Evolutionary conservation across 1,140 invertebrate species (phyloP), one percentile per base, ranked within the genome.

Genomic region (Melanaphis sacchari): DNA sequence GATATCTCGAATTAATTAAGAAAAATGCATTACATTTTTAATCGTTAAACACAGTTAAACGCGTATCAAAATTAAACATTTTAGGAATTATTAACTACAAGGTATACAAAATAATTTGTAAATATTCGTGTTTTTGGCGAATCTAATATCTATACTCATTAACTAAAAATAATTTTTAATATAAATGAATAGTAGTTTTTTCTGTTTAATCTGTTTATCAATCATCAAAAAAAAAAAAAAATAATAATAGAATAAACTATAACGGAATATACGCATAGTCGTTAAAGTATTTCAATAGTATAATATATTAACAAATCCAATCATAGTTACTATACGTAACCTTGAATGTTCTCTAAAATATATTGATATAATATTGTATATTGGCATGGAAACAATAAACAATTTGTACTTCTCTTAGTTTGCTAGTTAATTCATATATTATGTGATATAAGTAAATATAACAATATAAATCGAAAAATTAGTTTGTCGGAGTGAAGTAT

Each of bases 301-400:
- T 43, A 43, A 31, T n/a, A n/a, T 84, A 26, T 41, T 84, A 84
- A 84, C 38, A 84, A 84, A 84, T 84, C 22, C 82, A 40, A 26
- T 6, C 40, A 85, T 89, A 52, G 21, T 89, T 26, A 49, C 46
- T 18, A n/a, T n/a, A 6, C 46, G 4, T 89, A 38, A 89, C 88
- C 88, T 90, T 90, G 88, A 41, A 90, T 59, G 4, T 21, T 90
- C 7, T 90, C 59, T 40, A 59, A 59, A 59, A 11, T 90, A 31
- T 90, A 90, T 90, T 90, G 88, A 90, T 90, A 90, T 90, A 90
- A 90, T 90, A 90, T 40, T 59, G 26, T 59, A 59, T 43, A 90
- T 90, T 90, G 88, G 49, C 88, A 90, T 90, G 52, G 88, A 40
- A 90, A 90, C 88, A 18, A 90, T 24, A 26, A 26, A 54, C 88